Evolutionary conservation across 2,797 vertebrate species (phyloP).

Genomic region (Apogon talboti): DNA sequence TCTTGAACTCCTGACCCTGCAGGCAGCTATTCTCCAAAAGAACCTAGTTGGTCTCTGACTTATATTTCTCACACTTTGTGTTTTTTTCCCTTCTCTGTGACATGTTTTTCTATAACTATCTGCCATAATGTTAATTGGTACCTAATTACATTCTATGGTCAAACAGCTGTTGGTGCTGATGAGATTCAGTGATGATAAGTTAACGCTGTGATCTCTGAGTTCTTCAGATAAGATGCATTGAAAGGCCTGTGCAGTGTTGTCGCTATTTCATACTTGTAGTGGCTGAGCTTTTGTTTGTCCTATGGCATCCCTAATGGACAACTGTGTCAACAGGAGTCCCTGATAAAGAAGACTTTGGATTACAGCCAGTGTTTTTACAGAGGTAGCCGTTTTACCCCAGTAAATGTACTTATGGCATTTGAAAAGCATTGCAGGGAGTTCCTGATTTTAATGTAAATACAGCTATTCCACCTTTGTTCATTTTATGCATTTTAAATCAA

Average conservation of each 20-base stretch:
- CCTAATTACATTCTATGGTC: conserved; percentile 10
- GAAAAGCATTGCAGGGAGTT: conserved; percentile 36
- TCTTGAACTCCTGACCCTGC: conserved; percentile 43
- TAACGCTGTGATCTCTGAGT: conserved; percentile 24
- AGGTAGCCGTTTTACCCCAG: conserved; percentile 22
- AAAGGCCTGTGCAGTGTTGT: conserved; percentile 24
- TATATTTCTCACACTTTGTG: neutral
- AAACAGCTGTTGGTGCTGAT: conserved; percentile 27
- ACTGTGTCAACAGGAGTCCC: conserved; percentile 46
- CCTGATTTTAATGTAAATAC: conserved; percentile 5
- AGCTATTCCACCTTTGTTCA: conserved; percentile 18
- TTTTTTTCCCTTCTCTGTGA: neutral
- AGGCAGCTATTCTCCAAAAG: conserved; percentile 2
- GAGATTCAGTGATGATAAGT: conserved; percentile 17
- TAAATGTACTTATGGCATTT: conserved; percentile 30
- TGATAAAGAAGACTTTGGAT: conserved; percentile 45
- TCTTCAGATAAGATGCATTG: conserved; percentile 43
- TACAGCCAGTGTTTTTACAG: conserved; percentile 35
- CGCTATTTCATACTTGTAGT: conserved; percentile 28
- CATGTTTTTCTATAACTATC: neutral
- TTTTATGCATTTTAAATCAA: neutral
- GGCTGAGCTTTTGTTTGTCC: conserved; percentile 50
- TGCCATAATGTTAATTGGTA: conserved; percentile 11
- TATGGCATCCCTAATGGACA: conserved; percentile 52
- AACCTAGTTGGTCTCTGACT: conserved; percentile 8